phyloP scores from a whole-genome alignment of 2,888 invertebrate species.

The Gnatocerus cornutus region DNA sequence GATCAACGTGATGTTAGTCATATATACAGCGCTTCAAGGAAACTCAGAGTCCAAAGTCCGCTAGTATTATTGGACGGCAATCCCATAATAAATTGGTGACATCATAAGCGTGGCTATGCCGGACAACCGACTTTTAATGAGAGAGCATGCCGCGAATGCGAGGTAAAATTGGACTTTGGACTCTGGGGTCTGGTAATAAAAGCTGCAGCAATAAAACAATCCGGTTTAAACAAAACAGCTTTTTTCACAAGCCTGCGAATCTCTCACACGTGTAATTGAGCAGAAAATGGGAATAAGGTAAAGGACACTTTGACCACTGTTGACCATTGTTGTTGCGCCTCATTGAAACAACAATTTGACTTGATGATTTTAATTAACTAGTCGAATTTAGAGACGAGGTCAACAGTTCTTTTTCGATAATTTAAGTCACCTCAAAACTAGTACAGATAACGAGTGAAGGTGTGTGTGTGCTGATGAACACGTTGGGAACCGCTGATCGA shows the following conservation, averaged over 20 bases:
- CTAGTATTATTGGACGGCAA: constrained; percentile 35
- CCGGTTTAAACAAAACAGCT: constrained; percentile 12
- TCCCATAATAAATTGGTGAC: constrained; percentile 44
- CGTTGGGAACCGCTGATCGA: constrained; percentile 36
- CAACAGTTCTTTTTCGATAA: neutral
- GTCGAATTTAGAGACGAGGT: constrained; percentile 1
- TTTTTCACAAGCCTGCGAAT: neutral
- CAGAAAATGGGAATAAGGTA: constrained; percentile 7
- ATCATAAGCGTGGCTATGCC: constrained; percentile 45
- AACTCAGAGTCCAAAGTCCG: constrained; percentile 42
- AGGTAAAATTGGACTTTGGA: constrained; percentile 45
- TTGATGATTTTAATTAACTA: neutral
- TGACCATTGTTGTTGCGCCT: no score
- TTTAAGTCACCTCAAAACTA: neutral
- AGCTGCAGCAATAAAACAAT: constrained; percentile 31
- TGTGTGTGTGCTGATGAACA: constrained; percentile 29
- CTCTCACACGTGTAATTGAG: neutral
- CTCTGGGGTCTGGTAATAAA: constrained; percentile 24
- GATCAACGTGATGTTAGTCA: constrained; percentile 32
- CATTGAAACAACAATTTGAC: no score
- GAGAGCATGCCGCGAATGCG: constrained; percentile 47
- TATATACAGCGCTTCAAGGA: constrained; percentile 28
- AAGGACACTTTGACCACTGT: constrained; percentile 1
- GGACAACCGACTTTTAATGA: constrained; percentile 38
- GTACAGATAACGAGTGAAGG: constrained; percentile 2